Percentiles rank a stretch among this genome's conserved stretches.
These are phyloP conservation scores for Muschampia plurimacula DNA, from an alignment of 2,888 invertebrate species.

Conservation along the genomic window DNA sequence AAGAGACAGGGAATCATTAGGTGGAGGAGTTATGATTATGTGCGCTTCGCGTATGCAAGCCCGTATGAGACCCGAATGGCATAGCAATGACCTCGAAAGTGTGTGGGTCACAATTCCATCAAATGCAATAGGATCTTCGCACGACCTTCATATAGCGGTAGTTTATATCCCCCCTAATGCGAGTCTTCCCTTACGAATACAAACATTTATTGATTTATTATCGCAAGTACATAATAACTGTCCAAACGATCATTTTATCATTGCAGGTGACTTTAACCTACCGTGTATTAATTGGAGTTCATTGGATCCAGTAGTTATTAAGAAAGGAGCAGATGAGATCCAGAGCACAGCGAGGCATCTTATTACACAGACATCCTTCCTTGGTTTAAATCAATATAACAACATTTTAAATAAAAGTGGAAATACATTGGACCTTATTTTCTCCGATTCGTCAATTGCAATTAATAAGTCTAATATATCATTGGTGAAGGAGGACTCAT, in stretches of 20 bases:
- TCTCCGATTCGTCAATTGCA: neutral
- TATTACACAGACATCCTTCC: neutral
- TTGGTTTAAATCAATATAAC: constrained; percentile 9
- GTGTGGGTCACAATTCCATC: constrained; percentile 1
- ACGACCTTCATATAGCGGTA: constrained; percentile 5
- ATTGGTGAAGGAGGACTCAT: constrained; percentile 16
- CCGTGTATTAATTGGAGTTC: constrained; percentile 37
- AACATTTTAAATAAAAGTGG: neutral
- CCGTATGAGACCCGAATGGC: constrained; percentile 13
- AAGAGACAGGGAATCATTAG: constrained; percentile 5
- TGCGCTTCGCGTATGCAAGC: constrained; percentile 2
- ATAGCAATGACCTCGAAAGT: neutral
- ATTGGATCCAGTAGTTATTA: neutral
- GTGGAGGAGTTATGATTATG: constrained; percentile 12
- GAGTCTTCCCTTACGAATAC: neutral
- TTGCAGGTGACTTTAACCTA: constrained; percentile 43
- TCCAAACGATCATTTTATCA: constrained; percentile 33
- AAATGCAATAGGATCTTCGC: neutral
- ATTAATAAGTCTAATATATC: neutral
- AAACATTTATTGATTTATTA: neutral
- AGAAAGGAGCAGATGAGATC: constrained; percentile 24
- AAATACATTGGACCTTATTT: constrained; percentile 6
- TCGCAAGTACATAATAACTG: constrained; percentile 6
- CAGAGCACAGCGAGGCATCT: constrained; percentile 17
- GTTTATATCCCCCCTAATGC: constrained; percentile 10